Evolutionary conservation across 1,140 invertebrate genomes (phyloP), one percentile per base, ranked within the genome.

Genomic region (Heliconius nattereri): DNA sequence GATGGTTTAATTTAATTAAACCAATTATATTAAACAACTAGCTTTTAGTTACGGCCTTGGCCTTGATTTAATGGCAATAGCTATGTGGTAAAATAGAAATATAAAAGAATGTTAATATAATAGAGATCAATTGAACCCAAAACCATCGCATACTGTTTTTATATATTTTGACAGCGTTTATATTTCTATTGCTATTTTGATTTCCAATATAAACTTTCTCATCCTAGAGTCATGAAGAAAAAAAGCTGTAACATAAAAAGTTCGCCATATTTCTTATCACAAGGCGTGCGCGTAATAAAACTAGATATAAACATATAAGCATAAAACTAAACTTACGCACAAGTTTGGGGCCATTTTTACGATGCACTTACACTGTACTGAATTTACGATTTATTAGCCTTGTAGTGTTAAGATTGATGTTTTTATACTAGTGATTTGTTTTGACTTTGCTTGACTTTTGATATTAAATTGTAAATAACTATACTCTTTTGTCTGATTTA

Each of bases 331-430:
- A 66, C 20, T 16, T 26, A 66, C 60, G 60, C n/a, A 66, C 3
- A 26, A 66, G 26, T 29, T 29, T 66, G 60, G n/a, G 60, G 60
- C 23, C 60, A 29, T 9, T 66, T 66, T 66, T 66, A 66, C 60
- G 60, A 66, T 66, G 60, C 60, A 66, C 60, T 66, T 66, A 66
- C 23, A 13, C 7, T 66, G 60, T 66, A 66, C 23, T 8, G 23
- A 66, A 26, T 66, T 66, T 66, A 66, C 26, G 60, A 26, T 66
- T 26, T 66, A 66, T 29, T 66, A 29, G 26, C 60, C 60, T 26
- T 66, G 60, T 66, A 66, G 60, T 66, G 60, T 26, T 66, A 66
- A 66, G 60, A 66, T 66, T 66, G 23, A 66, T 66, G 60, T 29
- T 66, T 23, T 11, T 66, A 29, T 29, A 66, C 23, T 26, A 26